A percentile compares a stretch with the other conserved stretches of the same genome.
Evolutionary conservation across 2,113 vertebrate species (phyloP).

Genomic region (Thalassarche chlororhynchos): DNA sequence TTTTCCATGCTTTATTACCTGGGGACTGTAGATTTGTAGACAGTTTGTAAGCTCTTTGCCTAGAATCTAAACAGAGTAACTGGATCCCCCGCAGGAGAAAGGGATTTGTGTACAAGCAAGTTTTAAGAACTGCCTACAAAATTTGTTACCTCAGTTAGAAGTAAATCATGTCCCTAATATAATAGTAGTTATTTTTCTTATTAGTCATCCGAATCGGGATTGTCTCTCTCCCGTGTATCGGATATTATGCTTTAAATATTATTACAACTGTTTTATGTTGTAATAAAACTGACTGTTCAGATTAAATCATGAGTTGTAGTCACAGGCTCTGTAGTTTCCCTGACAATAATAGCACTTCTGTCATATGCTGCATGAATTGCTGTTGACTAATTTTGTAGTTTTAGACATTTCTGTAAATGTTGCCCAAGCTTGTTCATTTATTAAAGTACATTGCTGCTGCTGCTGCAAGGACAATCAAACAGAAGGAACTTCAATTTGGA

Average conservation of each 20-base stretch:
- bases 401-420: not conserved
- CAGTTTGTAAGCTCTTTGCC: not conserved
- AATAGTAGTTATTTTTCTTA: not conserved
- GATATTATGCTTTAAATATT: not conserved
- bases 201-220: not conserved
- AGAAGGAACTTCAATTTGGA: not conserved
- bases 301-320: not conserved
- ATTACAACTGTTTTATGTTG: not conserved
- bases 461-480: slow-evolving; percentile 2
- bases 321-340: not conserved
- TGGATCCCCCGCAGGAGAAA: not conserved
- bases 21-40: not conserved
- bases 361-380: slow-evolving; percentile 10
- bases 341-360: not conserved
- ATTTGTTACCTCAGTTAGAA: not conserved
- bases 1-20: not conserved
- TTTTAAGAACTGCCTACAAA: not conserved
- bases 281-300: not conserved
- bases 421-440: not conserved
- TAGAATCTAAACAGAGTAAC: not conserved
- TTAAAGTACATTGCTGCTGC: not conserved
- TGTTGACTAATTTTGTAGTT: slow-evolving; percentile 9
- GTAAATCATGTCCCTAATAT: not conserved
- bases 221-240: not conserved
- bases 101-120: not conserved